Evolutionary conservation across 2,888 invertebrate species (phyloP).

Genomic region (Sesia apiformis): DNA sequence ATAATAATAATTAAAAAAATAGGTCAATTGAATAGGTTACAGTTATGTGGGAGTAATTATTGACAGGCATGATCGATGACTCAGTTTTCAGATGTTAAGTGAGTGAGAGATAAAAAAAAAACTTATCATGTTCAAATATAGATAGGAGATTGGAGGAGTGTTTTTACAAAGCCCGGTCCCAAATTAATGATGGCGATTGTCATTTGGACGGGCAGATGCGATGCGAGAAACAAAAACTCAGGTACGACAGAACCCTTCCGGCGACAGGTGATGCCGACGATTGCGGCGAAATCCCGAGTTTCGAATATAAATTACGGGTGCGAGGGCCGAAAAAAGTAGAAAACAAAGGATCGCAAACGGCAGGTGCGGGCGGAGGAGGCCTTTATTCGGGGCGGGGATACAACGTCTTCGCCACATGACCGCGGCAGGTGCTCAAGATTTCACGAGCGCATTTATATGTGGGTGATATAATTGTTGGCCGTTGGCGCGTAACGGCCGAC

Average conservation of each 20-base stretch:
- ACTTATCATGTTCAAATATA: slow-evolving; percentile 28
- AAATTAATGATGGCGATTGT: slow-evolving; percentile 55
- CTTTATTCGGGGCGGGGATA: slow-evolving; percentile 20
- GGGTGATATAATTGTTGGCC: slow-evolving; percentile 69
- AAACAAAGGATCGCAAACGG: slow-evolving; percentile 68
- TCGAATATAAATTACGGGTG: slow-evolving; percentile 68
- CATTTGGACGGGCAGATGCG: slow-evolving; percentile 60
- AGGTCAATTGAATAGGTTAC: too few species aligned
- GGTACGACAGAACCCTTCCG: slow-evolving; percentile 67
- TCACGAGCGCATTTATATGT: slow-evolving; percentile 59
- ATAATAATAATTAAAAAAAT: too few species aligned
- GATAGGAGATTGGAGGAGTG: slow-evolving; percentile 13
- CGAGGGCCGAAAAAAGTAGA: slow-evolving; percentile 45
- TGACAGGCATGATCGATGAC: not conserved
- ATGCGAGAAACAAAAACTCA: slow-evolving; percentile 59
- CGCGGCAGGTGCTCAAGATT: slow-evolving; percentile 70
- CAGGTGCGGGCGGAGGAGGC: slow-evolving; percentile 50
- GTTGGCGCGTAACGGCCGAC: slow-evolving; percentile 74
- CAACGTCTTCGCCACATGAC: slow-evolving; percentile 75
- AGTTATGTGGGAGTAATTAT: too few species aligned
- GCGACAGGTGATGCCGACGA: slow-evolving; percentile 70
- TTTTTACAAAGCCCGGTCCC: slow-evolving; percentile 37
- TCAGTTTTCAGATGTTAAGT: not conserved
- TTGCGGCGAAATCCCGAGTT: slow-evolving; percentile 65
- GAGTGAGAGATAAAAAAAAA: slow-evolving; percentile 17